Evolutionary conservation across 2,888 invertebrate species (phyloP).

Genomic region (Branchellion lobata): DNA sequence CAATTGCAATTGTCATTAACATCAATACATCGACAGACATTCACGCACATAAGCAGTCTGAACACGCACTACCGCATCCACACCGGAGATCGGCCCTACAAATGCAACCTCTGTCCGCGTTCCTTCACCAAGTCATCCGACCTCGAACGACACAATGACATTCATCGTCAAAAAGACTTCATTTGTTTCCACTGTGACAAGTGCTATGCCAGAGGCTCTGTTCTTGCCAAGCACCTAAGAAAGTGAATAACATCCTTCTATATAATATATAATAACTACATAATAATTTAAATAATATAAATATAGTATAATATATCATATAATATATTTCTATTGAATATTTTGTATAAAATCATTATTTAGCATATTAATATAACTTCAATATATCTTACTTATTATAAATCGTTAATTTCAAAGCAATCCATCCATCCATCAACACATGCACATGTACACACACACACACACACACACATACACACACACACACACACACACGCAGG

Average conservation of each 20-base stretch:
- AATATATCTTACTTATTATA: too few species aligned
- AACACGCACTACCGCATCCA: conserved; percentile 38
- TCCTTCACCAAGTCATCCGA: conserved; percentile 40
- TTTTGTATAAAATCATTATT: too few species aligned
- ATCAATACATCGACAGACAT: too few species aligned
- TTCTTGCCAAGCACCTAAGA: conserved; percentile 20
- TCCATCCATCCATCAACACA: too few species aligned
- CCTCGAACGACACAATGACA: conserved; percentile 20
- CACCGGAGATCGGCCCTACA: conserved; percentile 38
- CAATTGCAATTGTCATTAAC: too few species aligned
- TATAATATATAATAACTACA: not conserved
- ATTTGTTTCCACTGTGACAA: conserved; percentile 38
- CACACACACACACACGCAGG: too few species aligned
- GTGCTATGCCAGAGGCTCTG: conserved; percentile 14
- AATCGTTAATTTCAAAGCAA: too few species aligned
- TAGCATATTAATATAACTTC: too few species aligned
- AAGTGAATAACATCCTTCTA: not conserved
- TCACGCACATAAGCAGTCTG: conserved; percentile 38
- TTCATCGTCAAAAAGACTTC: conserved; percentile 24
- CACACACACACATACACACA: too few species aligned
- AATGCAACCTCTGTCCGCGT: conserved; percentile 13
- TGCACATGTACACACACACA: too few species aligned
- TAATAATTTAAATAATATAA: not conserved
- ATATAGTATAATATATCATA: not conserved
- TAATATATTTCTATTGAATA: too few species aligned